phyloP scores from a whole-genome alignment of 2,797 vertebrate genomes.

The Pogoniulus pusillus region DNA sequence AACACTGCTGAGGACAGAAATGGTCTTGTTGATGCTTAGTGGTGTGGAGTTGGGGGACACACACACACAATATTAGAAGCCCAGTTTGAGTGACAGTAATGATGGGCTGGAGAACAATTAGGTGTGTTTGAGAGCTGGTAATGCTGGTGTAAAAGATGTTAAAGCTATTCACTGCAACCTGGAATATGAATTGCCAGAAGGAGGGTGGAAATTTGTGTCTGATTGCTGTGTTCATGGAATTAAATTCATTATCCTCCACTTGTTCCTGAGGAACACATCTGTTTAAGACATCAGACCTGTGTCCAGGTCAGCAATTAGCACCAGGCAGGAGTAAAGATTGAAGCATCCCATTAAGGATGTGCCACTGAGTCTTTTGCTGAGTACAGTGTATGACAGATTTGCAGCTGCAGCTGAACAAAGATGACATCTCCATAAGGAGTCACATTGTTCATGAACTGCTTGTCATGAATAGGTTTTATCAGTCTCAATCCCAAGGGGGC shows the following conservation, averaged over 20 bases:
- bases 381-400: background rate
- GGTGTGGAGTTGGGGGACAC: too few relatives aligned
- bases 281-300: background rate
- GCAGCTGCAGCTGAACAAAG: constrained; percentile 16
- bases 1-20: background rate
- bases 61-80: background rate
- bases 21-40: background rate
- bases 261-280: background rate
- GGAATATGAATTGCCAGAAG: background rate
- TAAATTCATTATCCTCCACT: background rate
- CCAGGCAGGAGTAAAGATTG: background rate
- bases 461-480: background rate
- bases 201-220: background rate
- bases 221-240: background rate
- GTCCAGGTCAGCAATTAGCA: background rate
- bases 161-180: background rate
- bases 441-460: background rate
- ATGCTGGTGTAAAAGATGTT: background rate
- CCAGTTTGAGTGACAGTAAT: background rate
- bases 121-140: background rate
- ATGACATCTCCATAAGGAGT: background rate
- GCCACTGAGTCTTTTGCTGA: background rate
- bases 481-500: background rate
- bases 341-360: background rate
- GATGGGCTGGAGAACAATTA: background rate